phyloP scores from a whole-genome alignment of 2,113 vertebrate genomes.

The Xenopus laevis region DNA sequence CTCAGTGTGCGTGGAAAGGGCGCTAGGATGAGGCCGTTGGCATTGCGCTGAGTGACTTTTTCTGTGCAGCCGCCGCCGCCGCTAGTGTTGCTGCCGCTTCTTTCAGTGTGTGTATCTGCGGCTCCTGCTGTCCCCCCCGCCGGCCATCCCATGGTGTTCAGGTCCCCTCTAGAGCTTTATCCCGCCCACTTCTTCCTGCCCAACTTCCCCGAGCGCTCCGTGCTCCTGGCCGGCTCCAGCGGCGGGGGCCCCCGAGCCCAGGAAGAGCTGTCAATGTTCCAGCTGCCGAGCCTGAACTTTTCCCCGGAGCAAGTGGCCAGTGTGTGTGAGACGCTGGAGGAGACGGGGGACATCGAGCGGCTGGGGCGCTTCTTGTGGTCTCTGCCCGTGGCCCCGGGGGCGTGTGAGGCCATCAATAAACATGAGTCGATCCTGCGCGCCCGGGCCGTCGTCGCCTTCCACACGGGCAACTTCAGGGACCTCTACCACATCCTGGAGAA shows the following conservation, averaged over 20 bases:
- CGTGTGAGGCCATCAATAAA: conserved; percentile 98
- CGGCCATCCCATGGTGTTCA: conserved; percentile 99
- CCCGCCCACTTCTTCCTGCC: conserved; percentile 99
- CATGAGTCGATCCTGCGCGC: conserved; percentile 98
- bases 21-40: conserved; percentile 99
- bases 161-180: conserved; percentile 98
- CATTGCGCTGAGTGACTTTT: conserved; percentile 86
- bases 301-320: conserved; percentile 99
- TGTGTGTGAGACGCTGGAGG: conserved; percentile 99
- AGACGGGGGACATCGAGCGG: conserved; percentile 98
- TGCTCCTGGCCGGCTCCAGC: conserved; percentile 89
- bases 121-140: conserved; percentile 78
- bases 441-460: conserved; percentile 96
- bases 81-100: background rate
- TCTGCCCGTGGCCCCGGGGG: conserved; percentile 95
- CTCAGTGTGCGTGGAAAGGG: conserved; percentile 99
- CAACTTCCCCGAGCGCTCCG: conserved; percentile 96
- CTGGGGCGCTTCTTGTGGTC: conserved; percentile 98
- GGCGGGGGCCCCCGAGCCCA: conserved; percentile 80
- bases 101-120: background rate
- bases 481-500: conserved; percentile 99
- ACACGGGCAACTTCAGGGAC: conserved; percentile 98
- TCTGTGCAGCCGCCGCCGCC: conserved; percentile 66
- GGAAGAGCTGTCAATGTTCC: conserved; percentile 99
- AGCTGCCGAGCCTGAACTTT: conserved; percentile 99